Evolutionary conservation across 2,113 vertebrate genomes (phyloP), one percentile per base, ranked within the genome.

Genomic region (Rhinichthys klamathensis): DNA sequence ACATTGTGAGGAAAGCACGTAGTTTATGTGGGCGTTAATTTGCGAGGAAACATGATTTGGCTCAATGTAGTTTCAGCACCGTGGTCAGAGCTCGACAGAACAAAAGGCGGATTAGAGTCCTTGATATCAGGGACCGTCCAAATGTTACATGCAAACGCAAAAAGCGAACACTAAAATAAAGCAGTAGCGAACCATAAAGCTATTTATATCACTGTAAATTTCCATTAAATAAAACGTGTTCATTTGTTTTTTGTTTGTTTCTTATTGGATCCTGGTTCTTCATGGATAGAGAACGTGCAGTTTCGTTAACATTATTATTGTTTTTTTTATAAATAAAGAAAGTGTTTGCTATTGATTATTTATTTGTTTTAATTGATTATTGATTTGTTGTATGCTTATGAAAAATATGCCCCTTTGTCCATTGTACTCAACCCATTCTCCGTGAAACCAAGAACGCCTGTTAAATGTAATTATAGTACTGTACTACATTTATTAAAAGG

Each of bases 21-120:
- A 25, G 69, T 51, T 81, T 51, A 74, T 35, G 30, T 74, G 41
- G 72, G 72, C 30, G 44, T 49, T 84, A 60, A 81, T 82, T 73
- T 81, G 74, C 58, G 78, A 73, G 78, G 74, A 84, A 87, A 79
- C 79, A 56, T 85, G 85, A 82, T 82, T 58, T 63, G 41, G 58
- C 41, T 15, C 67, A 61, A 18, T 49, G 65, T 83, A 85, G 76
- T 93, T 94, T 94, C 93, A 95, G 94, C 83, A 95, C 94, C 94
- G 84, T 72, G 94, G 94, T 77, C 93, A 95, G 94, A 90, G 91
- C 93, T 81, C 91, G 88, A 83, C 83, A 95, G 94, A 95, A 95
- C 94, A 95, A 95, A 95, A 94, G 93, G 93, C 92, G 92, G 93
- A 95, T 94, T 94, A 94, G 90, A 90, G 56, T 91, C 88, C 60